These are phyloP conservation scores for Axis porcinus DNA, from an alignment of 2,113 vertebrate genomes.

Conservation along the genomic window DNA sequence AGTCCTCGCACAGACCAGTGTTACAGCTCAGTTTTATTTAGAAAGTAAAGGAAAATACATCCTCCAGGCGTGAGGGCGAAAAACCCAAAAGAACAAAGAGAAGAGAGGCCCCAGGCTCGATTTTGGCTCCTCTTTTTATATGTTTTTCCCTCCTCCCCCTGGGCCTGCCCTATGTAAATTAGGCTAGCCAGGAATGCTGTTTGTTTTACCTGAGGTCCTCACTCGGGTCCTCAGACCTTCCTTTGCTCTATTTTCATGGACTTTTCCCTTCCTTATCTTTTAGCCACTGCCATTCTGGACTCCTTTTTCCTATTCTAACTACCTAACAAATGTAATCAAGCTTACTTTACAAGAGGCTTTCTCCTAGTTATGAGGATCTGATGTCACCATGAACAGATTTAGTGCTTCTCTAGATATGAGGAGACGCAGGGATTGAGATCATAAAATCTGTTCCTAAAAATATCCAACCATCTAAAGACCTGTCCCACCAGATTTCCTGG, in stretches of 20 bases:
- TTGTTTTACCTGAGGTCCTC: neutral
- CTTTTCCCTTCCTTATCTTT: neutral
- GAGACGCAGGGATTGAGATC: neutral
- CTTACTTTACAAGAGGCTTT: neutral
- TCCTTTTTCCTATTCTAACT: neutral
- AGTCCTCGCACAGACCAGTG: rapidly evolving
- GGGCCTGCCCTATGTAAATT: neutral
- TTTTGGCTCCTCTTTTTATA: neutral
- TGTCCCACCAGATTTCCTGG: neutral
- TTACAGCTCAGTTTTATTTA: neutral
- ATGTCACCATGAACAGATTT: neutral
- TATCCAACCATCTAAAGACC: neutral
- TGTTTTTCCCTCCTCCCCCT: neutral
- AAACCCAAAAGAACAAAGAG: neutral
- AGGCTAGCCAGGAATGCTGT: neutral
- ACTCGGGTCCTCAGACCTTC: neutral
- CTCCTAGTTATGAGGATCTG: neutral
- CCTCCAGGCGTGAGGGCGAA: neutral
- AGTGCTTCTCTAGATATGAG: neutral
- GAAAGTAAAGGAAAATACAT: neutral
- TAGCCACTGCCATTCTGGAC: neutral
- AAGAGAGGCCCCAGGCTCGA: neutral
- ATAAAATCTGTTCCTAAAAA: neutral
- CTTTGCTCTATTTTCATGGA: neutral
- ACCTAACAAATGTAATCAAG: neutral